Evolutionary conservation across 2,797 vertebrate species (phyloP), one percentile per base, ranked within the genome.

Genomic region (Miichthys miiuy): DNA sequence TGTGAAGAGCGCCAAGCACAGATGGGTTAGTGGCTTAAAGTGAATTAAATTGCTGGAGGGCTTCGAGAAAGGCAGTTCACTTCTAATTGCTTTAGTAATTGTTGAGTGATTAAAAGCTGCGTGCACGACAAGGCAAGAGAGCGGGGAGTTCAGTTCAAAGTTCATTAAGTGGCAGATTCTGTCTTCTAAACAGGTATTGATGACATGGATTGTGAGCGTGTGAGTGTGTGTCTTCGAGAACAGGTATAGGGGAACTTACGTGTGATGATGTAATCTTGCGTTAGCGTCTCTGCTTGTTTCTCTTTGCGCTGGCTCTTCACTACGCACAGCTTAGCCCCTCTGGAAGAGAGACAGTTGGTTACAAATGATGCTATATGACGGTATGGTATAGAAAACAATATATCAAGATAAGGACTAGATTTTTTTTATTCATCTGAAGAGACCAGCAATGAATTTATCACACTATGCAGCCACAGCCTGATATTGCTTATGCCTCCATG

Each of bases 241-340:
- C 50, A 42, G 25, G 56, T 20, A 9, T 3, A 3, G 30, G 65
- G 21, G 70, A 89, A 95, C 98, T 97, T 94, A 99, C 97, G 98
- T 23, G 98, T 99, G 91, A 99, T 99, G 93, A 99, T 98, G 89
- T 99, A 99, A 93, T 99, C 98, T 88, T 99, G 97, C 0, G 97
- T 98, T 27, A 99, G 95, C 11, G 96, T 96, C 92, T 98, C 97
- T 0, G 97, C 97, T 61, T 98, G 97, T 79, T 95, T 97, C 46
- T 96, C 95, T 89, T 99, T 99, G 80, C 95, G 92, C 88, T 97
- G 94, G 86, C 96, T 98, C 95, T 99, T 99, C 87, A 99, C 97
- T 47, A 99, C 97, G 11, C 98, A 99, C 81, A 99, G 92, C 93
- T 97, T 99, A 21, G 98, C 98, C 79, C 98, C 98, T 91, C 98